Evolutionary conservation across 2,113 vertebrate genomes (phyloP), one percentile per base, ranked within the genome.

Genomic region (Lipophrys pholis): DNA sequence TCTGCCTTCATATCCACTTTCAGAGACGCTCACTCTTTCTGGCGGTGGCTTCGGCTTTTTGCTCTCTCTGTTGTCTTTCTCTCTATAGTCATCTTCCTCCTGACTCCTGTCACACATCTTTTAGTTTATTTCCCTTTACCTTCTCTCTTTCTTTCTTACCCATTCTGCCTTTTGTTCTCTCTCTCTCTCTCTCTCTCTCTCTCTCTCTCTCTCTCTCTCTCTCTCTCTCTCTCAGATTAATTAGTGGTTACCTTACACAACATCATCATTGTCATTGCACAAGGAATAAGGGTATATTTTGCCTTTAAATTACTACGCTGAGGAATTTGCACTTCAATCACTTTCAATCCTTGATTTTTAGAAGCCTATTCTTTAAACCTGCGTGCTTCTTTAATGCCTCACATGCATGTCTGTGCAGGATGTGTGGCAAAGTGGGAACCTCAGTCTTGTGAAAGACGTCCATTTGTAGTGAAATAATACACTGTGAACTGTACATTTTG

Each of bases 1-100:
- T 91, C 90, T 78, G 84, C 86, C 83, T 90, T 92, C 87, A 87
- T 80, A 89, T 93, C 89, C 78, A 87, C 78, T 91, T 90, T 90
- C 86, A 87, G 69, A 91, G 84, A 84, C 6, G 52, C 85, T 91
- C 86, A 68, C 76, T 90, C 87, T 84, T 75, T 67, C 79, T 52
- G 73, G 60, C 73, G 58, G 35, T 73, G 69, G 72, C 73, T 80
- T 74, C 41, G 9, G 14, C 54, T 69, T 17, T 21, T 69, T 56
- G 64, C 62, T 73, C 58, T 56, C 62, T 49, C 64, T 49, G 36
- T 45, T 10, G 5, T 66, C 61, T 30, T 30, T 2, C 52, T 14
- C 50, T 52, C 45, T 57, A 5, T 51, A 17, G 36, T 55, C 57
- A 15, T 56, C 71, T 71, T 82, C 53, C 59, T 72, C 45, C 53